A percentile compares a stretch with the other conserved stretches of the same genome.
These are phyloP conservation scores for Globicephala melas DNA, from an alignment of 2,113 vertebrate species.

Conservation along the genomic window DNA sequence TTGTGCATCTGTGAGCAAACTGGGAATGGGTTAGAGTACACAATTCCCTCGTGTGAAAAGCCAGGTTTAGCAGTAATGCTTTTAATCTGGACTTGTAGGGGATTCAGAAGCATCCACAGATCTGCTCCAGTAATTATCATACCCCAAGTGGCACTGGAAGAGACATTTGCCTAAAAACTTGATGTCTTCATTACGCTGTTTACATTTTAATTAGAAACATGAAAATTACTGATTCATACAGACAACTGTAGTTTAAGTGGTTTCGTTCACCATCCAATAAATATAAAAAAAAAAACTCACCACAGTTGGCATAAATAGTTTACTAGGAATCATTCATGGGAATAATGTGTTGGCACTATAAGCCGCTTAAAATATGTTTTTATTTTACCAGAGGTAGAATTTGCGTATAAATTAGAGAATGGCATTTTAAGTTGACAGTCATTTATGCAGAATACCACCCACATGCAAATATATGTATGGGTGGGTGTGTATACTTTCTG, in stretches of 20 bases:
- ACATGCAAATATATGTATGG: conserved; percentile 63
- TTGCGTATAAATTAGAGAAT: conserved; percentile 77
- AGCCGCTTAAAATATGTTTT: conserved; percentile 78
- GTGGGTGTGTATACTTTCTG: background rate
- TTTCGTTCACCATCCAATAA: conserved; percentile 84
- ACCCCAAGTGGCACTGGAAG: conserved; percentile 93
- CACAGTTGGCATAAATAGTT: conserved; percentile 79
- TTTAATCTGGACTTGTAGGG: conserved; percentile 97
- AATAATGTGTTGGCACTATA: conserved; percentile 80
- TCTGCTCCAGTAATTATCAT: conserved; percentile 98
- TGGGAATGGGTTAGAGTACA: conserved; percentile 92
- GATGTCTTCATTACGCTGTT: conserved; percentile 98
- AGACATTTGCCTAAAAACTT: conserved; percentile 98
- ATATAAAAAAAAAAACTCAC: conserved; percentile 67
- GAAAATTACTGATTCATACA: conserved; percentile 90
- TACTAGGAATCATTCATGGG: conserved; percentile 81
- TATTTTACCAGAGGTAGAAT: conserved; percentile 80
- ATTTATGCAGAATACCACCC: conserved; percentile 57
- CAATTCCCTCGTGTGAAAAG: conserved; percentile 92
- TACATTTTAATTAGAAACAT: conserved; percentile 99
- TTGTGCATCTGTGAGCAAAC: conserved; percentile 84
- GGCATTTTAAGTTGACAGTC: conserved; percentile 78
- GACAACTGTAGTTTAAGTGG: conserved; percentile 87
- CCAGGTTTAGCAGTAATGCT: conserved; percentile 96
- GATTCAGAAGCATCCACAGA: conserved; percentile 95